These are phyloP conservation scores for Brachymystax lenok DNA, from an alignment of 2,797 vertebrate genomes.

Conservation along the genomic window DNA sequence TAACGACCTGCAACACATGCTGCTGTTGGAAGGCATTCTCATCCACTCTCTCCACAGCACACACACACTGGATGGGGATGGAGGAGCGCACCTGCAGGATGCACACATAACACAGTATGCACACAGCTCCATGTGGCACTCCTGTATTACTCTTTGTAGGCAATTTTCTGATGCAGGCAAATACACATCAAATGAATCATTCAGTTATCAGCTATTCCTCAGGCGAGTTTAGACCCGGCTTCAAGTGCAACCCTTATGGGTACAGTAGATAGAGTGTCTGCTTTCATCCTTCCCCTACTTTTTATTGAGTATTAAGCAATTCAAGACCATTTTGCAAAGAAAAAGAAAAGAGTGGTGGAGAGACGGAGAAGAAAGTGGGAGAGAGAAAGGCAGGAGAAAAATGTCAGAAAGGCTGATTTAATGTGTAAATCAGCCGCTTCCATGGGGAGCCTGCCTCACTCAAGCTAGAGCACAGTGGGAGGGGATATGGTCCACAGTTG, in stretches of 20 bases:
- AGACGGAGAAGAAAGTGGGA: not conserved
- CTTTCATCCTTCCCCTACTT: not conserved
- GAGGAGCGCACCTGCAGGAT: constrained; percentile 76
- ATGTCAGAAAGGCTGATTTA: constrained; percentile 63
- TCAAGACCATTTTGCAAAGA: constrained; percentile 31
- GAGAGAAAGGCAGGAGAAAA: constrained; percentile 27
- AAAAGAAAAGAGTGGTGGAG: not conserved
- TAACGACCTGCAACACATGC: constrained; percentile 90
- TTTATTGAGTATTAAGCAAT: not conserved
- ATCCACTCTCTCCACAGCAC: constrained; percentile 89
- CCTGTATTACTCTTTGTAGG: not conserved
- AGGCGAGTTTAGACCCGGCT: too few species aligned
- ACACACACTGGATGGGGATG: constrained; percentile 79
- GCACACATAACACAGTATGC: constrained; percentile 26
- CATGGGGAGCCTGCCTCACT: constrained; percentile 48
- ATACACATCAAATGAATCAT: not conserved
- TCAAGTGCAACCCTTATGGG: too few species aligned
- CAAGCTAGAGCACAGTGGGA: constrained; percentile 50
- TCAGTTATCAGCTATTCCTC: not conserved
- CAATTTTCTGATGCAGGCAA: not conserved
- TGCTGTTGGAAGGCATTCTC: constrained; percentile 91
- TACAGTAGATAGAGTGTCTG: not conserved
- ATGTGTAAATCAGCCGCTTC: constrained; percentile 76
- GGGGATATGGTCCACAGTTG: constrained; percentile 69
- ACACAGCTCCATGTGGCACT: not conserved